phyloP scores from a whole-genome alignment of 2,113 vertebrate species.

The Odocoileus hemionus region DNA sequence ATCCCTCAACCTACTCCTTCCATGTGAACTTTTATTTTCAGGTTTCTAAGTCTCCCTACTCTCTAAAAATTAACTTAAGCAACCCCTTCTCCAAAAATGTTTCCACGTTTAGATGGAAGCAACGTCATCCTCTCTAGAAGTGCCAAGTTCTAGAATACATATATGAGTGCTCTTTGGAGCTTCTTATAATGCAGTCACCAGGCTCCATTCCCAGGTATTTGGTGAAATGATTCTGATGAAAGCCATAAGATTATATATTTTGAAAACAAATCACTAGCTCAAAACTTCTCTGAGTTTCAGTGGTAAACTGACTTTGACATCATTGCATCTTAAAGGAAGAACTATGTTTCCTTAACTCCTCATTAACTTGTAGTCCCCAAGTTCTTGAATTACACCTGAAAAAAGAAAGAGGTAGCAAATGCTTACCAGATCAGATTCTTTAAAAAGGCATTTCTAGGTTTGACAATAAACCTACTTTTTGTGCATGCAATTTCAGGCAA shows the following conservation, averaged over 20 bases:
- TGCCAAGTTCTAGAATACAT: not conserved
- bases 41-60: not conserved
- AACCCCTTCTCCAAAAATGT: not conserved
- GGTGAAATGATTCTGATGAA: not conserved
- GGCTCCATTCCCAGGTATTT: not conserved
- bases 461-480: not conserved
- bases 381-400: not conserved
- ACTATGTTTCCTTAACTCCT: not conserved
- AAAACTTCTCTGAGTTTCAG: not conserved
- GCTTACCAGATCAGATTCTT: not conserved
- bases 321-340: not conserved
- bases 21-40: not conserved
- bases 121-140: not conserved
- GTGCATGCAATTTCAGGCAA: not conserved
- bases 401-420: not conserved
- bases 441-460: not conserved
- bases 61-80: not conserved
- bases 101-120: not conserved
- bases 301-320: not conserved
- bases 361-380: not conserved
- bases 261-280: not conserved
- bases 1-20: not conserved
- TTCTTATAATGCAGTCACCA: not conserved
- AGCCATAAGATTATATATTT: not conserved
- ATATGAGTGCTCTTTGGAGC: not conserved